Base-by-base conservation (phyloP, 2,113 vertebrate genomes). In the Gasterosteus nipponicus region DNA sequence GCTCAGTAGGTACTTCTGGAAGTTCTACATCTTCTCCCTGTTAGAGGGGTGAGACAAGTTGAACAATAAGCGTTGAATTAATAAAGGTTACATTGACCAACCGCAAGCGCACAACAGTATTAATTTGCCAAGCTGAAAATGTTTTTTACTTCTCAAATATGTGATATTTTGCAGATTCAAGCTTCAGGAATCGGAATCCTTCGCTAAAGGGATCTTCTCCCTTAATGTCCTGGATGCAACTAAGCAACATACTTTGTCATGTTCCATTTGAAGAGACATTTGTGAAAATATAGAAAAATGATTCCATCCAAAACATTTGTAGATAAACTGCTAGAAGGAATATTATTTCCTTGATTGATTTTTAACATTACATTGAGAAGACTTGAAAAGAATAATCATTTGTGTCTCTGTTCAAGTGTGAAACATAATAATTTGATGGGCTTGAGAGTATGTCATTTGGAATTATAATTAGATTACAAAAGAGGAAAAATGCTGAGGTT, bases 1-100 rank as follows among this genome's bases (percentile, higher is more conserved):
- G 94, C 81, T 98, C 96, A 0, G 91, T 75, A 2, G 97, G 95
- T 64, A 96, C 95, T 8, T 98, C 96, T 35, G 97, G 96, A 76
- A 99, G 94, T 78, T 94, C 89, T 19, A 96, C 0, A 39, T 96
- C 94, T 79, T 98, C 96, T 82, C 67, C 93, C 93, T 94, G 78
- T 69, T 71, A 41, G 29, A 69, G 61, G 18, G 47, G 29, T 3
- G n/a, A 26, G 16, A 68, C 19, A 61, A 8, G 26, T n/a, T 6
- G 22, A 4, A 41, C 8, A 59, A 11, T 5, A 57, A 7, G 14
- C 31, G 10, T 11, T 75, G 3, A 5, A 47, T 56, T 16, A 60
- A 15, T 26, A 33, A 38, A 41, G 1, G 19, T 31, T 9, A 68
- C 0, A 0, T 1, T 77, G 68, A 31, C 7, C 7, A 39, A n/a